Evolutionary conservation across 2,113 vertebrate genomes (phyloP), one percentile per base, ranked within the genome.

Genomic region (Odocoileus hemionus): DNA sequence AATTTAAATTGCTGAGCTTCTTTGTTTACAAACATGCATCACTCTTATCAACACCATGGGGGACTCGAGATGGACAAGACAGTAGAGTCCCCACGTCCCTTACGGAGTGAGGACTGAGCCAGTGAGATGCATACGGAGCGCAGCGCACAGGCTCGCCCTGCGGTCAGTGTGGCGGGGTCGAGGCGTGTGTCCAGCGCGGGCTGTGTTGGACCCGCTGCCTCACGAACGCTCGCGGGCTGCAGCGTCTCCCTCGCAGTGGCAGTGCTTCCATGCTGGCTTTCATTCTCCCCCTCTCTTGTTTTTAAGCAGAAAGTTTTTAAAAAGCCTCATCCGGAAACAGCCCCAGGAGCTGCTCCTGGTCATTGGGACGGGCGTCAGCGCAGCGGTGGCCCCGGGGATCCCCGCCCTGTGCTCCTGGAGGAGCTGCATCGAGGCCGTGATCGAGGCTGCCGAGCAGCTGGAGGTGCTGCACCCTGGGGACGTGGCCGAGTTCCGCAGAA

Each of bases 381-480:
- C 99, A 0, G 99, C 99, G 0, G 99, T 98, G 11, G 99, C 99
- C 6, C 99, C 98, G 0, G 98, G 98, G 1, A 98, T 99, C 86
- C 98, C 98, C 0, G 99, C 98, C 0, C 98, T 99, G 6, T 98
- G 99, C 94, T 99, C 99, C 0, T 99, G 98, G 99, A 96, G 98
- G 26, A 94, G 99, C 95, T 99, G 99, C 96, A 99, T 98, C 0
- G 98, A 99, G 97, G 99, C 99, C 0, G 98, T 99, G 6, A 98
- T 99, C 0, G 98, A 98, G 96, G 98, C 98, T 0, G 99, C 99
- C 0, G 99, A 99, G 78, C 98, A 99, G 92, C 97, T 99, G 84
- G 99, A 99, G 83, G 99, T 99, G 67, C 97, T 99, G 45, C 99
- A 99, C 67, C 98, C 98, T 0, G 98, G 98, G 12, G 98, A 99